Evolutionary conservation across 1,140 invertebrate genomes (phyloP), one percentile per base, ranked within the genome.

Genomic region (Drosophila kepulauana): DNA sequence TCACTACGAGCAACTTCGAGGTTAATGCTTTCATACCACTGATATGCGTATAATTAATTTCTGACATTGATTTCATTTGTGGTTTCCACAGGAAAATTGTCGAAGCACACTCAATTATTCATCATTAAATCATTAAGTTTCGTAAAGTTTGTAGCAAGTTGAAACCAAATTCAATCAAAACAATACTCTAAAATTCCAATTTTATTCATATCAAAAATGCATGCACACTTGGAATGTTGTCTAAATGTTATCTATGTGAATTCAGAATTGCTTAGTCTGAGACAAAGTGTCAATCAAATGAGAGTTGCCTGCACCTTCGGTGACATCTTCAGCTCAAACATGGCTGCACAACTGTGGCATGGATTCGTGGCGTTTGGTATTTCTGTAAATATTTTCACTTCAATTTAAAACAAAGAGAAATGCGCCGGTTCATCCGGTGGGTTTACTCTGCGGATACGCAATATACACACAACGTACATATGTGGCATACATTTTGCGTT

Each of bases 401-500:
- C 41, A 73, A 61, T 68, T 54, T 69, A 5, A 74, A 68, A 62
- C 49, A 74, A 68, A 74, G 54, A 33, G 56, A 41, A 67, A 52
- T 25, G 20, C 41, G 51, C 11, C n/a, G 38, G 58, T 35, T 69
- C 35, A 54, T 62, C 48, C 57, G 11, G 7, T 69, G 48, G 46
- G 35, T 52, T 43, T 45, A 20, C 57, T 6, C 49, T 58, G 45
- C 35, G 8, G 11, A 35, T 46, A 20, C 25, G 33, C 20, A 33
- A 41, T 8, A 11, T 30, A 13, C 10, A 41, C 35, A 38, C 10
- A 11, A 11, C 3, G 38, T 41, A 41, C 10, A 43, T 13, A 13
- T 61, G 33, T 70, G 65, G 46, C 64, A 63, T 41, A 79, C 66
- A 74, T 59, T 51, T 38, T 48, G 48, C 43, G 25, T 15, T 38